Base-by-base conservation (phyloP, 2,888 invertebrate genomes). In the Pollenia amentaria region DNA sequence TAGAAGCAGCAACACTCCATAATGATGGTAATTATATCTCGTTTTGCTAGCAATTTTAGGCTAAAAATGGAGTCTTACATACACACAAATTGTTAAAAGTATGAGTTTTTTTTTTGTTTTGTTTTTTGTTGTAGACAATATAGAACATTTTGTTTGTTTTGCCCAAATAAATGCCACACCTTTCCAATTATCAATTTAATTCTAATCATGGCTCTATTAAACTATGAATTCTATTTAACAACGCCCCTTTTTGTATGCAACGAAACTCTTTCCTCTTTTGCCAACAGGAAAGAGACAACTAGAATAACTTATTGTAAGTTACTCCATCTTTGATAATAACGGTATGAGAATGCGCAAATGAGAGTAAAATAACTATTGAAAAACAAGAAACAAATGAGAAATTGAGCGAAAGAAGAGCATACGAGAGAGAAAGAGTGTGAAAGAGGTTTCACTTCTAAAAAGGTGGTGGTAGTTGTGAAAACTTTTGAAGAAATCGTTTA, bases 11-110 rank as follows among this genome's bases (percentile, higher is more conserved):
- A 90, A 91, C 91, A 92, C 91, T 91, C 92, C 92, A 91, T 92
- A 92, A 92, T 92, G 92, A 92, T 91, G 89, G 91, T 91, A 92
- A 92, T 92, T 92, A 92, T 92, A 90, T 91, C 91, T 92, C 92
- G 92, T 92, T 92, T 92, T 92, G 90, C 91, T 91, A 91, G 91
- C 92, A 91, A 92, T 92, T 92, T 91, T 77, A 87, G 87, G 80
- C 84, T 87, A 87, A 84, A 83, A 87, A 87, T 87, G 86, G 76
- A 69, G 85, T 77, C 72, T 65, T 2, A 80, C 80, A 80, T 40
- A 40, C 53, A 81, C 51, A 73, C 16, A 29, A 40, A 62, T 51
- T 57, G 38, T 57, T 29, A 6, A 14, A 9, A 40, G 16, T 75
- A 60, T 42, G 14, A 64, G 55, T 80, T 44, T n/a, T 64, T 67